Evolutionary conservation across 2,888 invertebrate genomes (phyloP), one percentile per base, ranked within the genome.

Genomic region (Acrobasis suavella): DNA sequence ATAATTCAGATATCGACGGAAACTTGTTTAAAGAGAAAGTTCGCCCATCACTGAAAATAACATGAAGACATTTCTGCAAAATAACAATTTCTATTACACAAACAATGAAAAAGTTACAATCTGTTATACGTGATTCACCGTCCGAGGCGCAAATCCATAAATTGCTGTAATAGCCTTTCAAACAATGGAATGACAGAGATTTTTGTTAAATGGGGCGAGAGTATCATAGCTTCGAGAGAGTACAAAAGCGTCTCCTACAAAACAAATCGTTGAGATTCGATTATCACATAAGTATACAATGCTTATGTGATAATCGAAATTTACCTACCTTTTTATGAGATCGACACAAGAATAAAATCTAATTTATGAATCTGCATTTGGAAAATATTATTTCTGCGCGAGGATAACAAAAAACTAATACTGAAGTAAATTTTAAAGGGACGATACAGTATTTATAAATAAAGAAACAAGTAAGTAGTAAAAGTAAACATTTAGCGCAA

Each of bases 31-130:
- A 0, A 12, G 46, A 14, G 46, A n/a, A 46, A 46, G 46, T 46
- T 46, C 14, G n/a, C 14, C n/a, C 46, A 46, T 46, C 6, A 46
- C 46, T 46, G 12, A 46, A 2, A 46, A 12, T 14, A 46, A 46
- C 14, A 9, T 2, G n/a, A 46, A 46, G 2, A 46, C 1, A 12
- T 6, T n/a, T n/a, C n/a, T 14, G 14, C 6, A 9, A 14, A 46
- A 46, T n/a, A 46, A 46, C 12, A 46, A 46, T 46, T 46, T 46
- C 46, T 46, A 46, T 46, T n/a, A 46, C 12, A 46, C 46, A 46
- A 46, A 5, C 46, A 10, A 42, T 42, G 14, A 42, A 42, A 42
- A 42, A 42, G 42, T 42, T 42, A 42, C 42, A 46, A 46, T 46
- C 46, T 5, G 14, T 2, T 14, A 46, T 46, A 46, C 46, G 46